Conservation (phyloP, 2,113 vertebrate genomes). For the Mohoua ochrocephala region DNA sequence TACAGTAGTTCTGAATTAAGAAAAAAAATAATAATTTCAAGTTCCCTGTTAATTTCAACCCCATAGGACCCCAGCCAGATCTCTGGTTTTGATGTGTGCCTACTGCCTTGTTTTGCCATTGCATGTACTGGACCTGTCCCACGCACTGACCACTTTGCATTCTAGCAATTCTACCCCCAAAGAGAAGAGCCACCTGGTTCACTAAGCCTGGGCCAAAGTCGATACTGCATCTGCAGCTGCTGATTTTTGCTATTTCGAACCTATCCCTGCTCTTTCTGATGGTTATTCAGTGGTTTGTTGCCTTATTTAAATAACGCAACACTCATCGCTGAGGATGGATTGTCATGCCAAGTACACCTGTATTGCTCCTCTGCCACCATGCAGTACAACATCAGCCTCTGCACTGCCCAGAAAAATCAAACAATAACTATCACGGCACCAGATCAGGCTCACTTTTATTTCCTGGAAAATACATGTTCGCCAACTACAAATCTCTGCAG, state of each 20-base stretch:
- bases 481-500: background rate
- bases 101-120: background rate
- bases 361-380: background rate
- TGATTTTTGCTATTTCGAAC: background rate
- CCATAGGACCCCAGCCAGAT: background rate
- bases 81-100: background rate
- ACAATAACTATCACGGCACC: background rate
- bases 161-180: background rate
- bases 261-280: background rate
- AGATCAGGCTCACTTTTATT: background rate
- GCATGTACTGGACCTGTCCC: background rate
- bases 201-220: background rate
- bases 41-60: background rate
- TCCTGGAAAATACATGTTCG: background rate
- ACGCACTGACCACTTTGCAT: background rate
- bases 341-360: background rate
- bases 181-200: background rate
- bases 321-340: background rate
- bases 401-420: background rate
- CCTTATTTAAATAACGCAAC: background rate
- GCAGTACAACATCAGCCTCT: background rate
- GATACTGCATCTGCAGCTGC: background rate
- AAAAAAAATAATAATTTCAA: background rate
- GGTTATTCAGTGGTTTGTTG: background rate
- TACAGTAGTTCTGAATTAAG: background rate